A percentile compares a stretch with the other conserved stretches of the same genome.
Conservation (phyloP, 1,140 invertebrate species). For the Drosophila sucinea region DNA sequence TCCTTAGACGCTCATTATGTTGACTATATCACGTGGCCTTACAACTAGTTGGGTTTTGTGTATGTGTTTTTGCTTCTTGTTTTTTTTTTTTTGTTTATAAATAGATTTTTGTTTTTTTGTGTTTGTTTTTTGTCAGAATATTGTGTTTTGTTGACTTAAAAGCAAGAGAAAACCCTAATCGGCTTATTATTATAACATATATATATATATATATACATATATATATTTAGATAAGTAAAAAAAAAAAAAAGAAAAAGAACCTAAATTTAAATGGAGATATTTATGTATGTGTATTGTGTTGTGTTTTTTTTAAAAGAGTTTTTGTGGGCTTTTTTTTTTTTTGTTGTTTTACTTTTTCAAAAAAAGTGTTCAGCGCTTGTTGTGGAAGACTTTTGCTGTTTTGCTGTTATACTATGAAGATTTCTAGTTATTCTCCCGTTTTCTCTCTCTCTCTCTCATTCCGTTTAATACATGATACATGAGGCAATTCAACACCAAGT, state of each 20-base stretch:
- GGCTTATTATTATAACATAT: conserved; percentile 46
- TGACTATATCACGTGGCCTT: conserved; percentile 79
- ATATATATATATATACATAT: background rate
- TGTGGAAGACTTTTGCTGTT: conserved; percentile 56
- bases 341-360: conserved; percentile 52
- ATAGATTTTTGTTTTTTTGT: conserved; percentile 27
- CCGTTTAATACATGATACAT: conserved; percentile 57
- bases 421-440: background rate
- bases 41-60: conserved; percentile 42
- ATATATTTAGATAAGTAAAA: background rate
- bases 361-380: conserved; percentile 50
- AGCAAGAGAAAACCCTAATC: conserved; percentile 52
- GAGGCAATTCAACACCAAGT: conserved; percentile 80
- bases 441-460: background rate
- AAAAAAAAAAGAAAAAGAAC: conserved; percentile 3
- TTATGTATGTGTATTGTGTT: conserved; percentile 40
- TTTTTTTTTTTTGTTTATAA: conserved; percentile 44
- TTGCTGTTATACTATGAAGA: conserved; percentile 39
- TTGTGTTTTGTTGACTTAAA: conserved; percentile 32
- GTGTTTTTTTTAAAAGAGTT: conserved; percentile 25
- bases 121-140: conserved; percentile 20
- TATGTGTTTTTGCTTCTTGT: conserved; percentile 26
- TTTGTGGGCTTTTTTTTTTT: conserved; percentile 30
- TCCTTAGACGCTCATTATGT: conserved; percentile 77
- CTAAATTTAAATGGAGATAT: conserved; percentile 65